Evolutionary conservation across 1,140 invertebrate genomes (phyloP), one percentile per base, ranked within the genome.

Genomic region (Drosophila nigromelanica): DNA sequence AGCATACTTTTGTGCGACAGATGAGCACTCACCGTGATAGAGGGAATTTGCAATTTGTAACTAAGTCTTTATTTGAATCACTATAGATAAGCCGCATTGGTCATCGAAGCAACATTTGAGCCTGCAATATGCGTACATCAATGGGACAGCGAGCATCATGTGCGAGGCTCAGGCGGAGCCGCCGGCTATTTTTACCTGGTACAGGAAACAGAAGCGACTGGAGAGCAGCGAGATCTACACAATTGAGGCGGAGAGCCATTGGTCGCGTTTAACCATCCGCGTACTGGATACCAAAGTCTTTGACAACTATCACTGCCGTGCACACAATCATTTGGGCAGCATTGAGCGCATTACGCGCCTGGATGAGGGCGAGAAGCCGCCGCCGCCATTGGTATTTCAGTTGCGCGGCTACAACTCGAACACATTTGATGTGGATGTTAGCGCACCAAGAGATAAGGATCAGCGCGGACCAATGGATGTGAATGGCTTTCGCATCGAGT

Each of bases 131-230:
- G 92, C 92, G 5, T 93, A 93, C 50, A 73, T 94, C 12, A 92
- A 92, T n/a, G 94, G 94, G 7, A 90, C 86, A 1, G 92, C 93
- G 2, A 93, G 93, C 69, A 90, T 95, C 30, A 93, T 93, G 35
- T 95, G 94, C 70, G 92, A 93, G 61, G 94, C 94, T 0, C 82
- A 91, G 21, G 94, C 94, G 0, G 93, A 94, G 72, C 94, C 94
- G 3, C 91, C 92, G 15, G 93, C 94, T 1, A 92, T 90, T 37
- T 94, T 94, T 74, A 91, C 92, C 18, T 95, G 94, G 94, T 90
- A 92, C 39, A 85, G 91, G 27, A 87, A 91, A 50, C 78, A 91
- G 48, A 90, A 92, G 76, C 76, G 76, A 11, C 42, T 92, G 43
- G 63, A 83, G 59, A 83, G 87, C 77, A 91, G 89, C 45, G 83